These are phyloP conservation scores for Crotalus horridus DNA, from an alignment of 2,113 vertebrate species.

Conservation along the genomic window DNA sequence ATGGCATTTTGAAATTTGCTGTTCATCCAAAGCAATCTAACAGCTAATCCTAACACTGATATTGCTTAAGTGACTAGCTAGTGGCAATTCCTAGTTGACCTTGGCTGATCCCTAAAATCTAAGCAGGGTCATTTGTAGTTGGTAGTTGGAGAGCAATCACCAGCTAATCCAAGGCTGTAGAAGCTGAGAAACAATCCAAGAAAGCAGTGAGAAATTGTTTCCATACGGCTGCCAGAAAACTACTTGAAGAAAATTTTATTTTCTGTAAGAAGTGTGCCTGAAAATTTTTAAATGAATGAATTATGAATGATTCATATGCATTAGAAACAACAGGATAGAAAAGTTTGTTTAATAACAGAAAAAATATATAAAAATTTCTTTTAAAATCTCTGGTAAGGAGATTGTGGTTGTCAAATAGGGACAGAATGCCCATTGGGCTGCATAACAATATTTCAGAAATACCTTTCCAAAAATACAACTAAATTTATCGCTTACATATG, in stretches of 20 bases:
- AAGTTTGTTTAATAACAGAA: not conserved
- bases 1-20: not conserved
- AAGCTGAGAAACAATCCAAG: not conserved
- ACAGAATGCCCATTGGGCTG: not conserved
- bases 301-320: not conserved
- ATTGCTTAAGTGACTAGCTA: not conserved
- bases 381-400: not conserved
- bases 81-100: not conserved
- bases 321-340: not conserved
- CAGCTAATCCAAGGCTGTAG: not conserved
- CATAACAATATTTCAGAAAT: not conserved
- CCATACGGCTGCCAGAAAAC: not conserved
- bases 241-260: not conserved
- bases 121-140: not conserved
- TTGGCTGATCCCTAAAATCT: not conserved
- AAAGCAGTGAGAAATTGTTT: not conserved
- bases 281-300: not conserved
- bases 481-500: not conserved
- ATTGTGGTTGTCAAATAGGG: not conserved
- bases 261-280: not conserved
- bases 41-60: not conserved
- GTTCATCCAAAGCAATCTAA: slow-evolving; percentile 6
- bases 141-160: not conserved
- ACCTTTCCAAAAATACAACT: not conserved
- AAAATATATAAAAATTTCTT: not conserved